Evolutionary conservation across 2,888 invertebrate genomes (phyloP).

Genomic region (Epinotia brunnichana): DNA sequence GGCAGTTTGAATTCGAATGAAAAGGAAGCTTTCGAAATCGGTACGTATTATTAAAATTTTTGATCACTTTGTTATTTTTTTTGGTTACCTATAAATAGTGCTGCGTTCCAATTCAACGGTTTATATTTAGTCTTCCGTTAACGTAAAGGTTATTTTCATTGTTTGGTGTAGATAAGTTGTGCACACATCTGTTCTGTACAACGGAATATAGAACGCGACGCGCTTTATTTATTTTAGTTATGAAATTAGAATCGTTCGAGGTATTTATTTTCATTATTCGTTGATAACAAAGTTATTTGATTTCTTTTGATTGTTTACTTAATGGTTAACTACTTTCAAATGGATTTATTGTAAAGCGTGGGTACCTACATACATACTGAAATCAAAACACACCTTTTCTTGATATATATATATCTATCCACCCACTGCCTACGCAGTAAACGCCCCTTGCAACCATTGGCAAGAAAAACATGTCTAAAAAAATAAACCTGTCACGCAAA

Average conservation of each 20-base stretch:
- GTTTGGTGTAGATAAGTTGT: constrained; percentile 32
- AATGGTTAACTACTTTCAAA: background rate
- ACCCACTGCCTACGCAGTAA: too few relatives aligned
- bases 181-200: constrained; percentile 17
- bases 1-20: constrained; percentile 45
- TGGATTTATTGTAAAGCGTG: too few relatives aligned
- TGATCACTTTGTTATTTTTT: constrained; percentile 13
- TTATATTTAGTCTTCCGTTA: constrained; percentile 23
- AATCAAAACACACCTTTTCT: too few relatives aligned
- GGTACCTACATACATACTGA: too few relatives aligned
- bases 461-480: too few relatives aligned
- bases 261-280: constrained; percentile 29
- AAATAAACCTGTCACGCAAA: too few relatives aligned
- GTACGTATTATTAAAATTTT: constrained; percentile 41
- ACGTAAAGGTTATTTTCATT: constrained; percentile 18
- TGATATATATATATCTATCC: too few relatives aligned
- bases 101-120: constrained; percentile 2
- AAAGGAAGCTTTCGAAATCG: constrained; percentile 42
- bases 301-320: background rate
- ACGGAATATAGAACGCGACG: constrained; percentile 19
- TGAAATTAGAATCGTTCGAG: constrained; percentile 43
- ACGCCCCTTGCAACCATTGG: too few relatives aligned
- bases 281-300: background rate
- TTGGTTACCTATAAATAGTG: constrained; percentile 8
- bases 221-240: constrained; percentile 48